phyloP scores from a whole-genome alignment of 2,113 vertebrate genomes.

The Saccopteryx bilineata region DNA sequence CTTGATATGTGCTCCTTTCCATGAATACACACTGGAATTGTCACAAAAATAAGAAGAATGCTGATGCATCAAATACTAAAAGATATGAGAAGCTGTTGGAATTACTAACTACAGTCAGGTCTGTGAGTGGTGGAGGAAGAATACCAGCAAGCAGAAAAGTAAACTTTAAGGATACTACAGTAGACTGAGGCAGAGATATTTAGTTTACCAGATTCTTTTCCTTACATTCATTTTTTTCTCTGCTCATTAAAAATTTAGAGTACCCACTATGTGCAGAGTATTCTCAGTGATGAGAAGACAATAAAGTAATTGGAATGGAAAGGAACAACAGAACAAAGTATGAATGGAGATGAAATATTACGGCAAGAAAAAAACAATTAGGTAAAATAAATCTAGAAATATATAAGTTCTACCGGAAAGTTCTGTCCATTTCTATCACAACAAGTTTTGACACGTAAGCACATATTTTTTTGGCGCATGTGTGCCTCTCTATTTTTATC shows the following conservation, averaged over 20 bases:
- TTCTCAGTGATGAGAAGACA: background rate
- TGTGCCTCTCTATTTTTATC: too few relatives aligned
- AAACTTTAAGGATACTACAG: background rate
- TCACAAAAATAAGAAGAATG: background rate
- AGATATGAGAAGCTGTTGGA: background rate
- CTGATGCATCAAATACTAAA: background rate
- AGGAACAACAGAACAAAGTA: background rate
- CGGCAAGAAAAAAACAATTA: background rate
- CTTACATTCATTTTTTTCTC: background rate
- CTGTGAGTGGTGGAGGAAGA: background rate
- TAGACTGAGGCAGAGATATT: background rate
- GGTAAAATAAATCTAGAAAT: background rate
- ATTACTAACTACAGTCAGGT: background rate
- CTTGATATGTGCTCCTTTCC: background rate
- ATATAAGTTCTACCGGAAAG: too few relatives aligned
- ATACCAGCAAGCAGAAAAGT: background rate
- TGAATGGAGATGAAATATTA: background rate
- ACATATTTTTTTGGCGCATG: too few relatives aligned
- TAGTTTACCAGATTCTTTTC: background rate
- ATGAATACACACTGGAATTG: background rate
- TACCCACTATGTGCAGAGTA: background rate
- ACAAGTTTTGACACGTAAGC: too few relatives aligned
- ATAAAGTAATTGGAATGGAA: background rate
- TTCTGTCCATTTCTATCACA: too few relatives aligned
- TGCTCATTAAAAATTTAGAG: background rate